phyloP scores from a whole-genome alignment of 2,797 vertebrate genomes.

The Neopelma chrysocephalum region DNA sequence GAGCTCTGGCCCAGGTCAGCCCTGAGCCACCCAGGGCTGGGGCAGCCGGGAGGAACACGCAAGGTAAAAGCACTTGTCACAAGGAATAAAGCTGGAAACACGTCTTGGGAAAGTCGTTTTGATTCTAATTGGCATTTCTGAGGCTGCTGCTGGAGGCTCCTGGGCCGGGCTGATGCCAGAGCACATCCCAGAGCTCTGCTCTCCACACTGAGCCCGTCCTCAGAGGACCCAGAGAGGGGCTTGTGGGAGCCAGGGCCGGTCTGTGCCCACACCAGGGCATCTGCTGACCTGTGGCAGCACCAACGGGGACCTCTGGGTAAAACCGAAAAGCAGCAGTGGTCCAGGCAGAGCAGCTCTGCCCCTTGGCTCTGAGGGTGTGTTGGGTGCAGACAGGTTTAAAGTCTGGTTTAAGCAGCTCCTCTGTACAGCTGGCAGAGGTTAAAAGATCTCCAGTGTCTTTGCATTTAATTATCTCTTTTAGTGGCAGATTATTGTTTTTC shows the following conservation, averaged over 20 bases:
- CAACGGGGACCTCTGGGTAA: not conserved
- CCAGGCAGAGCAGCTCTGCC: not conserved
- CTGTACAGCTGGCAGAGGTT: not conserved
- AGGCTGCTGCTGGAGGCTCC: not conserved
- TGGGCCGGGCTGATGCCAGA: not conserved
- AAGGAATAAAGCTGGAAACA: not conserved
- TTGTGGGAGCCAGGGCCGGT: not conserved
- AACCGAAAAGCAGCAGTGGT: not conserved
- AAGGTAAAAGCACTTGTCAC: constrained; percentile 2
- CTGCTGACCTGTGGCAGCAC: not conserved
- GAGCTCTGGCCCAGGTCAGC: not conserved
- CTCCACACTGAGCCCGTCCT: not conserved
- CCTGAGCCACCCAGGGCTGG: not conserved
- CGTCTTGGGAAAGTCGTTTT: not conserved
- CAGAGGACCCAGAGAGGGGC: not conserved
- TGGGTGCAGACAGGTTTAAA: not conserved
- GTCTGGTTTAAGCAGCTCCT: not conserved
- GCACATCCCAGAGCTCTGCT: not conserved
- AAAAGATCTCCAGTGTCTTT: not conserved
- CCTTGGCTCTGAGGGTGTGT: not conserved
- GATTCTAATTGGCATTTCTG: not conserved
- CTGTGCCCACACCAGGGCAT: not conserved
- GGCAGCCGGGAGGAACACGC: not conserved
- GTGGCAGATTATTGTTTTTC: not conserved
- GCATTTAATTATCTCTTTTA: not conserved